Conservation (phyloP, 2,113 vertebrate species). For the Ceratotherium simum region DNA sequence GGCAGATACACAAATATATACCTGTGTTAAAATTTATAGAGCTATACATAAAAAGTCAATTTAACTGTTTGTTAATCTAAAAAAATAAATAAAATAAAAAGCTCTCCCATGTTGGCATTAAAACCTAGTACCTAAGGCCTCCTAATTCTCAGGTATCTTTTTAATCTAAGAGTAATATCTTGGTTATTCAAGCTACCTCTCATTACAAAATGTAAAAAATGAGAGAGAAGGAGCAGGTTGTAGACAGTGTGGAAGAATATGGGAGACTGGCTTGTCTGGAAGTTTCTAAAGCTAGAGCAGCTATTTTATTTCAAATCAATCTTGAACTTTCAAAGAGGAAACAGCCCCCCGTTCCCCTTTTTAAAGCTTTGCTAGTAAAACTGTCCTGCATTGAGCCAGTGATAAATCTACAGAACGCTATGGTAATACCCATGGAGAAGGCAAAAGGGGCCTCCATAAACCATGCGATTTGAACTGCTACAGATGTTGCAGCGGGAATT, state of each 20-base stretch:
- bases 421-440: constrained; percentile 81
- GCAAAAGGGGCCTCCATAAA: constrained; percentile 85
- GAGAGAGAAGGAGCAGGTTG: not conserved
- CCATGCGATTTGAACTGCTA: constrained; percentile 82
- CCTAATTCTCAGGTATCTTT: not conserved
- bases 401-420: constrained; percentile 83
- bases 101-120: constrained; percentile 1
- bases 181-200: not conserved
- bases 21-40: constrained; percentile 37
- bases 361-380: constrained; percentile 83
- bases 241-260: not conserved
- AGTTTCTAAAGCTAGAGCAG: constrained; percentile 66
- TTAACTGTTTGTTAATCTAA: not conserved
- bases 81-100: constrained; percentile 21
- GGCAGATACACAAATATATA: not conserved
- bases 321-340: constrained; percentile 71
- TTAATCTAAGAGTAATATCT: not conserved
- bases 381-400: constrained; percentile 81
- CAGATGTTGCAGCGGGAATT: constrained; percentile 87
- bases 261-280: constrained; percentile 2
- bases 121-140: not conserved
- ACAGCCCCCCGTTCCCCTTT: constrained; percentile 61
- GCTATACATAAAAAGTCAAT: not conserved
- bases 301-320: constrained; percentile 68
- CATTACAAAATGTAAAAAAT: not conserved